Conservation (phyloP, 2,888 invertebrate species). For the Drosophila kanekoi region DNA sequence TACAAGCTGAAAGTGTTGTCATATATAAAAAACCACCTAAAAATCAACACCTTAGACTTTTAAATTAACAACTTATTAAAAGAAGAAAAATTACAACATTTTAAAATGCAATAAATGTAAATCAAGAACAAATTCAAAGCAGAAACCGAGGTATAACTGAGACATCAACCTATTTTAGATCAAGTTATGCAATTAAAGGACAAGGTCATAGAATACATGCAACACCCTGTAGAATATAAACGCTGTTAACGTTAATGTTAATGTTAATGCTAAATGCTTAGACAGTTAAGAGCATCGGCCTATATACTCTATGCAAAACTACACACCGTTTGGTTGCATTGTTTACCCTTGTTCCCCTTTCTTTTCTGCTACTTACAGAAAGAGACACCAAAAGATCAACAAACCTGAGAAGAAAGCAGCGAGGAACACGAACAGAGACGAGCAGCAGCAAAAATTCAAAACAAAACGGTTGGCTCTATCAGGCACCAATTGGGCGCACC, state of each 20-base stretch:
- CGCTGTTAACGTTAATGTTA: slow-evolving; percentile 23
- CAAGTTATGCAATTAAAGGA: neutral
- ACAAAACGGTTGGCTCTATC: slow-evolving; percentile 45
- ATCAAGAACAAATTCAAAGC: neutral
- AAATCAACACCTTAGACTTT: no score
- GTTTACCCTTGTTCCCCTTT: slow-evolving; percentile 79
- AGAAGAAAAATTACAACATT: neutral
- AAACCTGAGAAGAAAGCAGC: slow-evolving; percentile 69
- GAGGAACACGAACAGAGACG: slow-evolving; percentile 31
- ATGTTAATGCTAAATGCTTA: slow-evolving; percentile 24
- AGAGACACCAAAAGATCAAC: slow-evolving; percentile 56
- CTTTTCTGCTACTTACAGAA: slow-evolving; percentile 71
- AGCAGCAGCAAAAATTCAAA: slow-evolving; percentile 6
- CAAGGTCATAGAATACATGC: slow-evolving; percentile 23
- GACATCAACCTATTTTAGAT: neutral
- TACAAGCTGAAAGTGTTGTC: no score
- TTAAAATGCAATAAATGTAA: neutral
- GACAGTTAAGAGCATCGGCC: slow-evolving; percentile 21
- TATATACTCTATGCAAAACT: slow-evolving; percentile 47
- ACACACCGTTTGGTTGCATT: slow-evolving; percentile 54
- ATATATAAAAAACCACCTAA: no score
- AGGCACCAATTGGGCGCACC: slow-evolving; percentile 38
- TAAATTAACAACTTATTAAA: neutral
- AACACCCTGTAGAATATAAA: slow-evolving; percentile 32
- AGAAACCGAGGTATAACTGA: neutral